Evolutionary conservation across 2,888 invertebrate genomes (phyloP).

Genomic region (Amphiduros pacificus): DNA sequence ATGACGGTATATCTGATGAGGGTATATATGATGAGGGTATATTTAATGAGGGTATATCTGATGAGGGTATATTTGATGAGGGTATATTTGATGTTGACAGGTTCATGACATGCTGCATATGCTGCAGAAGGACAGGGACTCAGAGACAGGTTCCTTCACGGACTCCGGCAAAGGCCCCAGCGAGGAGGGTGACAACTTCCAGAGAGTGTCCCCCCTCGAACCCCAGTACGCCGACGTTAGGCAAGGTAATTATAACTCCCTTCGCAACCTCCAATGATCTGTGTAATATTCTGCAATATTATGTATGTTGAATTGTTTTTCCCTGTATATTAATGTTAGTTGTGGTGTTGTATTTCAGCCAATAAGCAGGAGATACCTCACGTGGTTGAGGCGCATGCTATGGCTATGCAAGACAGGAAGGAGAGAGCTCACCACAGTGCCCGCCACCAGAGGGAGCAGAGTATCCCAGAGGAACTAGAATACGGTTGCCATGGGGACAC

Average conservation of each 20-base stretch:
- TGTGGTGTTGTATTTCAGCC: not conserved
- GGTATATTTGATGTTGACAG: too few relatives aligned
- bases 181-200: constrained; percentile 22
- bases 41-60: too few relatives aligned
- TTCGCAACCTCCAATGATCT: too few relatives aligned
- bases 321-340: too few relatives aligned
- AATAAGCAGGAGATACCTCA: not conserved
- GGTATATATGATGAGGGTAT: too few relatives aligned
- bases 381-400: not conserved
- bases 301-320: too few relatives aligned
- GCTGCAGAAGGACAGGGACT: constrained; percentile 15
- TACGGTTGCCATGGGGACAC: too few relatives aligned
- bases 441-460: not conserved
- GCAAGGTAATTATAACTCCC: constrained; percentile 1
- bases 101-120: constrained; percentile 18
- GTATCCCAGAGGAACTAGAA: not conserved
- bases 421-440: not conserved
- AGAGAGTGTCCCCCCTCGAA: not conserved
- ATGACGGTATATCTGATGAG: too few relatives aligned
- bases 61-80: too few relatives aligned
- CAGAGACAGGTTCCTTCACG: constrained; percentile 25
- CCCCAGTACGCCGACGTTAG: not conserved
- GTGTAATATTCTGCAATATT: too few relatives aligned
- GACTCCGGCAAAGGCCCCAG: constrained; percentile 28
- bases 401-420: not conserved